Conservation (phyloP, 2,888 invertebrate species). For the Stomorhina lunata region DNA sequence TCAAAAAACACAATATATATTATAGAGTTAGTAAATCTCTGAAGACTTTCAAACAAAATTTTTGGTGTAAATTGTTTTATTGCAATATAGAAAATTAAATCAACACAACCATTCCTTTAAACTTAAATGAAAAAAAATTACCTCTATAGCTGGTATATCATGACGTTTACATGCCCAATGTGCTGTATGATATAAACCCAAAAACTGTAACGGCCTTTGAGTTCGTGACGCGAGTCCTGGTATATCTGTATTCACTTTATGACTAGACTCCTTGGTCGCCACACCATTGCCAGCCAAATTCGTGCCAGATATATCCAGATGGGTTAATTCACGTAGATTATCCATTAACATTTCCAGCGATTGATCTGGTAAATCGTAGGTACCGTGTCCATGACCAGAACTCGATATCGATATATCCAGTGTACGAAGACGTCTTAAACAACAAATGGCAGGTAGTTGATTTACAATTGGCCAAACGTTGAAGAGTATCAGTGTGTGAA, state of each 20-base stretch:
- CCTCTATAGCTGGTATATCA: slow-evolving; percentile 94
- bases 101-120: no score
- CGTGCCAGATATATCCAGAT: slow-evolving; percentile 97
- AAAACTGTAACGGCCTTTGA: slow-evolving; percentile 89
- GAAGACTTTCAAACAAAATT: no score
- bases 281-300: slow-evolving; percentile 94
- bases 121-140: slow-evolving; percentile 78
- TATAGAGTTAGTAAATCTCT: no score
- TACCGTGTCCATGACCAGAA: slow-evolving; percentile 84
- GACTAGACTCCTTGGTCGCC: slow-evolving; percentile 81
- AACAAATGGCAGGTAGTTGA: slow-evolving; percentile 82
- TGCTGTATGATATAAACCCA: slow-evolving; percentile 94
- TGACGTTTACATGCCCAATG: slow-evolving; percentile 94
- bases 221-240: slow-evolving; percentile 91
- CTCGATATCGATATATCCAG: slow-evolving; percentile 92
- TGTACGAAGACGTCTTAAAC: slow-evolving; percentile 83
- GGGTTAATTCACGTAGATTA: slow-evolving; percentile 87
- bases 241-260: slow-evolving; percentile 83
- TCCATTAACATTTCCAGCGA: slow-evolving; percentile 85
- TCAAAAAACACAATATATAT: no score
- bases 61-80: no score
- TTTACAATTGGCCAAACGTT: slow-evolving; percentile 86
- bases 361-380: slow-evolving; percentile 87
- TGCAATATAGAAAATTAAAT: no score
- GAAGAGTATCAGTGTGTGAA: slow-evolving; percentile 89